A percentile compares a stretch with the other conserved stretches of the same genome.
phyloP scores from a whole-genome alignment of 2,113 vertebrate species.

The Anolis sagrei region DNA sequence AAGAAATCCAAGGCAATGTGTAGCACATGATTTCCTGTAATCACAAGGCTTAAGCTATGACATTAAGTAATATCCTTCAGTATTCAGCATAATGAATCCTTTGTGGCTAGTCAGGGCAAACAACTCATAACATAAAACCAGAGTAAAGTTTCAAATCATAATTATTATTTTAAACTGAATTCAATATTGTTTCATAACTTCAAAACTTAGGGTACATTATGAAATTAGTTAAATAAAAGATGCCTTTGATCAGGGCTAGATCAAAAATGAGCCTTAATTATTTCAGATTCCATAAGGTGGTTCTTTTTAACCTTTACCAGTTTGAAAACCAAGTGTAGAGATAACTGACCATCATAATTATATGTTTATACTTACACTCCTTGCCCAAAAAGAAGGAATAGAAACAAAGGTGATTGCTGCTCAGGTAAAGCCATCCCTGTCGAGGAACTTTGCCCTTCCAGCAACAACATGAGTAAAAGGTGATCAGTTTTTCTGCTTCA shows the following conservation, averaged over 20 bases:
- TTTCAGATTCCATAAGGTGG: background rate
- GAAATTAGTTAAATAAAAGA: background rate
- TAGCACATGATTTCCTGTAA: slow-evolving; percentile 14
- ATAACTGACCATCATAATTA: slow-evolving; percentile 10
- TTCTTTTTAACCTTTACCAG: background rate
- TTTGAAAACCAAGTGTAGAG: background rate
- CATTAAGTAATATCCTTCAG: slow-evolving; percentile 14
- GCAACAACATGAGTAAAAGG: slow-evolving; percentile 94
- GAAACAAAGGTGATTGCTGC: slow-evolving; percentile 96
- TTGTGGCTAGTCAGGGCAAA: slow-evolving; percentile 41
- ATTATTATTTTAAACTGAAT: background rate
- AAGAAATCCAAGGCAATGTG: background rate
- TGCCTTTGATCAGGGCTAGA: background rate
- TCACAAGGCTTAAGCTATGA: slow-evolving; percentile 34
- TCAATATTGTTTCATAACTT: background rate
- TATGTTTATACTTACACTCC: slow-evolving; percentile 83
- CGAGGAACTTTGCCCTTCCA: slow-evolving; percentile 97
- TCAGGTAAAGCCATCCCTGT: slow-evolving; percentile 96
- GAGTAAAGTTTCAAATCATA: background rate
- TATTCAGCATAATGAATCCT: slow-evolving; percentile 5
- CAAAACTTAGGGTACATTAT: background rate
- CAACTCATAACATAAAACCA: slow-evolving; percentile 13
- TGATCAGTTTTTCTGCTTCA: slow-evolving; percentile 90
- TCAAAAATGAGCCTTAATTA: background rate
- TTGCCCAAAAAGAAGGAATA: slow-evolving; percentile 97